phyloP scores from a whole-genome alignment of 2,797 vertebrate species.

The Chaetophractus vellerosus region DNA sequence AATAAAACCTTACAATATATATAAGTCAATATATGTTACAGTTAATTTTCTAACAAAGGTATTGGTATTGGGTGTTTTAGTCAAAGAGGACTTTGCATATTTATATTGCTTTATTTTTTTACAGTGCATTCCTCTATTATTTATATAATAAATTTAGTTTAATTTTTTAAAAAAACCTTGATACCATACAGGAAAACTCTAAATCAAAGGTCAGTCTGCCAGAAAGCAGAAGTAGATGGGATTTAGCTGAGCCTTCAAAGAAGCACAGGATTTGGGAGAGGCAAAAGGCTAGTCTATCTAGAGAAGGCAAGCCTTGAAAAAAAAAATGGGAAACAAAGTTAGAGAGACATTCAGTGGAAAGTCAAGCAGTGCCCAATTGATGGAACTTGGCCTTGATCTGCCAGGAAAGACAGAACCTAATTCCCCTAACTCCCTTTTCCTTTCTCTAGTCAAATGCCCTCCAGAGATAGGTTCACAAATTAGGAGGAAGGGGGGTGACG shows the following conservation, averaged over 20 bases:
- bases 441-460: neutral
- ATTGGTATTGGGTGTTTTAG: neutral
- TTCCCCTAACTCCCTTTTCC: neutral
- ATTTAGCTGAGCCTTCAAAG: neutral
- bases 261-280: neutral
- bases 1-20: neutral
- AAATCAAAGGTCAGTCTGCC: neutral
- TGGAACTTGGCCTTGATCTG: neutral
- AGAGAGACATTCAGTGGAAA: neutral
- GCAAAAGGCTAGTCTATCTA: accelerated
- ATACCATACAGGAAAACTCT: neutral
- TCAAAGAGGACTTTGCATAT: neutral
- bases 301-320: neutral
- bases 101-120: conserved; percentile 28
- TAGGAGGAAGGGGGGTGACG: neutral
- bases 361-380: neutral
- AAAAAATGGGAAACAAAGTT: neutral
- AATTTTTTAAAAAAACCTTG: neutral
- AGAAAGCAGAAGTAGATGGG: neutral
- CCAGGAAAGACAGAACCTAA: neutral
- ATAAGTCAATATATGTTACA: neutral
- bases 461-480: neutral
- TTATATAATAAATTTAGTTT: neutral
- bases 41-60: neutral
- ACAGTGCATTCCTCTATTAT: neutral